Evolutionary conservation across 2,888 invertebrate species (phyloP).

Genomic region (Spodoptera picta): DNA sequence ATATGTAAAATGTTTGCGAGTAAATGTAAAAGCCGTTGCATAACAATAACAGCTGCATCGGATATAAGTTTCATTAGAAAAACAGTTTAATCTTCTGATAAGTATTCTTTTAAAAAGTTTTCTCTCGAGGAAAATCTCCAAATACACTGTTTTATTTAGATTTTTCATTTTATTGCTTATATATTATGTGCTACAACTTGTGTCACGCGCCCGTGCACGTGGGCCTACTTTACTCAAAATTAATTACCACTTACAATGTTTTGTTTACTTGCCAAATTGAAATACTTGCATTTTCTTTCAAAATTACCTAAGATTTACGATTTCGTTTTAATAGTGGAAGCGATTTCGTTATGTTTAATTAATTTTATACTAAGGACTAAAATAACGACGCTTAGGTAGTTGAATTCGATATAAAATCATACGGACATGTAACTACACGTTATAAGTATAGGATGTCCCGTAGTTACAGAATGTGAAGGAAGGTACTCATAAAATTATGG

Average conservation of each 20-base stretch:
- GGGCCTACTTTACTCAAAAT: conserved; percentile 30
- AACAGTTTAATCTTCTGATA: conserved; percentile 2
- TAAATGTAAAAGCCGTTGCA: too few species aligned
- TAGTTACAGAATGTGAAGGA: too few species aligned
- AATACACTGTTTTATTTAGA: conserved; percentile 39
- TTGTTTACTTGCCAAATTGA: conserved; percentile 45
- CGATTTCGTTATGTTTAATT: conserved; percentile 7
- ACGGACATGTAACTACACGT: too few species aligned
- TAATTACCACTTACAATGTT: conserved; percentile 35
- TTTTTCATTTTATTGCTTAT: conserved; percentile 42
- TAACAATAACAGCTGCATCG: too few species aligned
- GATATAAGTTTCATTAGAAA: background rate
- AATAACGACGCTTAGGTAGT: background rate
- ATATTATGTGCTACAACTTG: conserved; percentile 25
- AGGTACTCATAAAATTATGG: too few species aligned
- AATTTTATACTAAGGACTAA: background rate
- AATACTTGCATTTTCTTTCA: conserved; percentile 13
- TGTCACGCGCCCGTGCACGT: conserved; percentile 38
- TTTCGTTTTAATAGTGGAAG: conserved; percentile 3
- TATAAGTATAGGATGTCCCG: too few species aligned
- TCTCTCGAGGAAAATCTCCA: conserved; percentile 15
- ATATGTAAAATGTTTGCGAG: too few species aligned
- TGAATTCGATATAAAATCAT: too few species aligned
- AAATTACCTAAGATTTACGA: conserved; percentile 5
- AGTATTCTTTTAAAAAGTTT: conserved; percentile 14